Conservation (phyloP, 2,888 invertebrate species). For the Idaea biselata region DNA sequence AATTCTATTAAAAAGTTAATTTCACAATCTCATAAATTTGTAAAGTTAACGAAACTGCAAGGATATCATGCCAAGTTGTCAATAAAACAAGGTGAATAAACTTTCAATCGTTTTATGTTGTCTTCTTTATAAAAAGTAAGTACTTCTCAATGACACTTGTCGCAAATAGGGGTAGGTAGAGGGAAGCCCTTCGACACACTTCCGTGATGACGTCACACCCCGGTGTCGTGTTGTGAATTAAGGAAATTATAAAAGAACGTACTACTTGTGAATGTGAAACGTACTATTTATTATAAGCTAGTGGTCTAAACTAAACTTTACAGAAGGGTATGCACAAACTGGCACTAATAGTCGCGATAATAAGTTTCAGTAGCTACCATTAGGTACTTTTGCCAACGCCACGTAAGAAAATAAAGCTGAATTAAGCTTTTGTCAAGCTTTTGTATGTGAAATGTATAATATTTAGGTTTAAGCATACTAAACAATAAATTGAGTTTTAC, state of each 20-base stretch:
- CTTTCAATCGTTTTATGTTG: background rate
- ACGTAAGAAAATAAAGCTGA: too few relatives aligned
- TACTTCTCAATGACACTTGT: constrained; percentile 17
- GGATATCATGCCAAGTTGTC: background rate
- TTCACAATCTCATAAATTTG: background rate
- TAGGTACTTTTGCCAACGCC: too few relatives aligned
- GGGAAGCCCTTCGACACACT: constrained; percentile 61
- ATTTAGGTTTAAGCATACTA: too few relatives aligned
- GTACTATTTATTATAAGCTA: background rate
- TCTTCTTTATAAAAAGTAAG: background rate
- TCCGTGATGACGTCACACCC: constrained; percentile 58
- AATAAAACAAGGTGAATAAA: constrained; percentile 6
- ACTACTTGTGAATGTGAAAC: background rate
- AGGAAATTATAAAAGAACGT: background rate
- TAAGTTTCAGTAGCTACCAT: too few relatives aligned
- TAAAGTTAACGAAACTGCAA: background rate
- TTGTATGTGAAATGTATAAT: too few relatives aligned
- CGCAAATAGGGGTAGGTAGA: constrained; percentile 35
- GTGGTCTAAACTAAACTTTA: too few relatives aligned
- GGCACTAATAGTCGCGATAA: too few relatives aligned
- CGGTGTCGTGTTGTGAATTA: constrained; percentile 16
- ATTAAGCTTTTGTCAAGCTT: too few relatives aligned
- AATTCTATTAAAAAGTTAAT: background rate
- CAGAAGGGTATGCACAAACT: too few relatives aligned
- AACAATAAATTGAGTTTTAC: too few relatives aligned